Conservation (phyloP, 2,797 vertebrate genomes). For the Malurus leucopterus region DNA sequence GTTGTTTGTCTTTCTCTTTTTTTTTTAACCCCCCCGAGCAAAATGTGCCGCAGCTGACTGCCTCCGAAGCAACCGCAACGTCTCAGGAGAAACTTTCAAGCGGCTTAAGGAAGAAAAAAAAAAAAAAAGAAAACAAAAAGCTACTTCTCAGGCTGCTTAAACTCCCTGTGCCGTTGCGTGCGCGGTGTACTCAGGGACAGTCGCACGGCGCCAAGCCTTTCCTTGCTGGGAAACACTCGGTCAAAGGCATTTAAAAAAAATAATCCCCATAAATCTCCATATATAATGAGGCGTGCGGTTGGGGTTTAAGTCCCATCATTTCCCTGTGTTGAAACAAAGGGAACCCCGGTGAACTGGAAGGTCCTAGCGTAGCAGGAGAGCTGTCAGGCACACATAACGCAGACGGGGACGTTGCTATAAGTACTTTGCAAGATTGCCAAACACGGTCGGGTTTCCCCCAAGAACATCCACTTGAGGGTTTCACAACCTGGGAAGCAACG, state of each 20-base stretch:
- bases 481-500: neutral
- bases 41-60: neutral
- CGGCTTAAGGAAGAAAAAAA: neutral
- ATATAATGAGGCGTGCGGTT: neutral
- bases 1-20: neutral
- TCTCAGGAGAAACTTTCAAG: neutral
- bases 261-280: slow-evolving; percentile 17
- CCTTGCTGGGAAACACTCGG: neutral
- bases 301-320: neutral
- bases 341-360: neutral
- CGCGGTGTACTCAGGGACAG: neutral
- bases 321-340: neutral
- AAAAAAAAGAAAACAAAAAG: accelerated
- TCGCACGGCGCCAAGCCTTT: neutral
- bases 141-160: neutral
- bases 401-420: neutral
- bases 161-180: neutral
- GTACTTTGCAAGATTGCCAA: neutral
- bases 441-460: neutral
- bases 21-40: neutral
- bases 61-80: neutral
- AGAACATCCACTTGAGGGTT: neutral
- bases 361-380: neutral
- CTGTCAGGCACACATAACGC: neutral
- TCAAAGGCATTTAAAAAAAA: slow-evolving; percentile 12